A percentile compares a stretch with the other conserved stretches of the same genome.
Conservation (phyloP, 2,797 vertebrate species). For the Falco cherrug region DNA sequence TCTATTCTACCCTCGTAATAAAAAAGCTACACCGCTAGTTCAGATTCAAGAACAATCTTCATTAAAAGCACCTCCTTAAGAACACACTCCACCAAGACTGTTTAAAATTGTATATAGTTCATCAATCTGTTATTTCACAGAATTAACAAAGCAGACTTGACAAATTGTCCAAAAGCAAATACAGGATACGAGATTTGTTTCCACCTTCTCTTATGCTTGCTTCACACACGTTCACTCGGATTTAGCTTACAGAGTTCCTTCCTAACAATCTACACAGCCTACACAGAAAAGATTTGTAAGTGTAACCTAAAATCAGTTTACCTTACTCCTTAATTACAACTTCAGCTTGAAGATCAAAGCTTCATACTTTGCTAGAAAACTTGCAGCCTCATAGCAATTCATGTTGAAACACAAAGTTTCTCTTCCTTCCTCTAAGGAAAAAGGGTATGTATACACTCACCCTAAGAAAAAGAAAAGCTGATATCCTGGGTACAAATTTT, state of each 20-base stretch:
- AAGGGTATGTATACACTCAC: neutral
- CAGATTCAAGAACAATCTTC: neutral
- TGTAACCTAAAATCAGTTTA: neutral
- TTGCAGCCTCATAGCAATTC: neutral
- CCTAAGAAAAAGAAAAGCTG: neutral
- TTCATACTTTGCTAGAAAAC: neutral
- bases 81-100: neutral
- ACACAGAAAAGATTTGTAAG: neutral
- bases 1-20: rapidly evolving
- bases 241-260: neutral
- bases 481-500: neutral
- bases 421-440: neutral
- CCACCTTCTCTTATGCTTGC: neutral
- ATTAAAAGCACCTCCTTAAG: neutral
- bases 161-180: neutral
- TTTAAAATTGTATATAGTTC: neutral
- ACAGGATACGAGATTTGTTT: neutral
- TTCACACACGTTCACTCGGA: neutral
- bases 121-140: neutral
- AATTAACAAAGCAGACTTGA: neutral
- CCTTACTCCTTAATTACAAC: neutral
- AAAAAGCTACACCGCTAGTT: neutral
- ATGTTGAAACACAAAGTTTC: neutral
- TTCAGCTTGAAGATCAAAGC: neutral
- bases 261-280: neutral